Percentiles rank a stretch among this genome's conserved stretches.
Conservation (phyloP, 1,140 invertebrate species). For the Aphelenchoides besseyi region DNA sequence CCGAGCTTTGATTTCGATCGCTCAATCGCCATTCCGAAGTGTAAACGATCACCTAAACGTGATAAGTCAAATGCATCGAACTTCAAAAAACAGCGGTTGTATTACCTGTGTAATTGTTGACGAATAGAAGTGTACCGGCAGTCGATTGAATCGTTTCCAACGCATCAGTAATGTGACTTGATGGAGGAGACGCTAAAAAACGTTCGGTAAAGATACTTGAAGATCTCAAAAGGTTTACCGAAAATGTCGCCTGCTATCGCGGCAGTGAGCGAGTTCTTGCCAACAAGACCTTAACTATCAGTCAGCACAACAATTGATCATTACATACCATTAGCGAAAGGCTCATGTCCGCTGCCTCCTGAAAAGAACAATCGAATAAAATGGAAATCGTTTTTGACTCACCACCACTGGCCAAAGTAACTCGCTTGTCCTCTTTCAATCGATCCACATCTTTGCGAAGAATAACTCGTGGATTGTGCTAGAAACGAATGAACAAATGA, state of each 20-base stretch:
- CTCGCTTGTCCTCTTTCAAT: constrained; percentile 66
- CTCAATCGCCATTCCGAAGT: constrained; percentile 71
- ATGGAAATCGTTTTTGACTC: too few relatives aligned
- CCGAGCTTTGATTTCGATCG: constrained; percentile 70
- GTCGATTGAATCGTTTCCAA: constrained; percentile 1
- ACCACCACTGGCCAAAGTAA: constrained; percentile 74
- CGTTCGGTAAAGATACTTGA: too few relatives aligned
- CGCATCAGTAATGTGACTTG: constrained; percentile 69
- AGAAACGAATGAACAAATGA: constrained; percentile 20
- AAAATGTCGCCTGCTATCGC: constrained; percentile 73
- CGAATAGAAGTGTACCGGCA: constrained; percentile 72
- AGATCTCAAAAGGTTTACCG: too few relatives aligned
- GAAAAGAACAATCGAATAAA: too few relatives aligned
- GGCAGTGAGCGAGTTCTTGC: constrained; percentile 74
- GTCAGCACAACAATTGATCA: neutral
- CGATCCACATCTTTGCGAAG: constrained; percentile 67
- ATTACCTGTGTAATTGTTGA: constrained; percentile 85
- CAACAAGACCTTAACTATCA: constrained; percentile 78
- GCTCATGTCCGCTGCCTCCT: constrained; percentile 87
- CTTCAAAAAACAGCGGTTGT: constrained; percentile 15
- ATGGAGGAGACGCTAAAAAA: constrained; percentile 76
- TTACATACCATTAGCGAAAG: constrained; percentile 69
- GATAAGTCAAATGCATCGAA: constrained; percentile 65
- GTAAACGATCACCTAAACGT: constrained; percentile 74
- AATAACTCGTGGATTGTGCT: constrained; percentile 65